Evolutionary conservation across 2,888 invertebrate species (phyloP).

Genomic region (Scaptomyza tumidula): DNA sequence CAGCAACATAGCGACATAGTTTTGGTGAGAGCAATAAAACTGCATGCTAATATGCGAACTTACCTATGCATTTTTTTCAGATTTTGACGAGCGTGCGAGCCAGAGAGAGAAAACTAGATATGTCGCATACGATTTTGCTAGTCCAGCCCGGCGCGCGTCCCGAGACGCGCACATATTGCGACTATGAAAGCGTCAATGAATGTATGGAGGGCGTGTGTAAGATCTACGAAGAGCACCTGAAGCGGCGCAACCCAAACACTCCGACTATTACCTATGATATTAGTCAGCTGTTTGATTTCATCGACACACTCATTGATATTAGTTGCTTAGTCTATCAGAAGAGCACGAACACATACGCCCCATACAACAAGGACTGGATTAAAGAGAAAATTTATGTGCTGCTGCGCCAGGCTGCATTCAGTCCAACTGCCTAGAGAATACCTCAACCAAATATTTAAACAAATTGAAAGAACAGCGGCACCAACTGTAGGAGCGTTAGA

Average conservation of each 20-base stretch:
- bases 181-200: conserved; percentile 98
- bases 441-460: conserved; percentile 8
- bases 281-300: conserved; percentile 98
- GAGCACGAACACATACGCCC: conserved; percentile 97
- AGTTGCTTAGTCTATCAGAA: conserved; percentile 98
- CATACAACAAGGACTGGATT: conserved; percentile 99
- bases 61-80: background rate
- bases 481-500: background rate
- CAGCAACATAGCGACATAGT: background rate
- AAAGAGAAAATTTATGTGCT: conserved; percentile 99
- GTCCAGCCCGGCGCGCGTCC: conserved; percentile 97
- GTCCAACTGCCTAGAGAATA: conserved; percentile 62
- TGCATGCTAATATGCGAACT: background rate
- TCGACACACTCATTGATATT: conserved; percentile 97
- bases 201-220: conserved; percentile 99
- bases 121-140: conserved; percentile 98
- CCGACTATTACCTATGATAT: conserved; percentile 99
- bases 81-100: background rate
- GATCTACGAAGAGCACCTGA: conserved; percentile 99
- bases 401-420: conserved; percentile 94
- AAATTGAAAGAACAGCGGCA: background rate
- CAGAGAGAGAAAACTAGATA: conserved; percentile 38
- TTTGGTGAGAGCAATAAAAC: conserved; percentile 21
- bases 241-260: conserved; percentile 96
- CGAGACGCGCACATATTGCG: conserved; percentile 98